phyloP scores from a whole-genome alignment of 64 coral and sea anemone species.

The Pachyseris speciosa region DNA sequence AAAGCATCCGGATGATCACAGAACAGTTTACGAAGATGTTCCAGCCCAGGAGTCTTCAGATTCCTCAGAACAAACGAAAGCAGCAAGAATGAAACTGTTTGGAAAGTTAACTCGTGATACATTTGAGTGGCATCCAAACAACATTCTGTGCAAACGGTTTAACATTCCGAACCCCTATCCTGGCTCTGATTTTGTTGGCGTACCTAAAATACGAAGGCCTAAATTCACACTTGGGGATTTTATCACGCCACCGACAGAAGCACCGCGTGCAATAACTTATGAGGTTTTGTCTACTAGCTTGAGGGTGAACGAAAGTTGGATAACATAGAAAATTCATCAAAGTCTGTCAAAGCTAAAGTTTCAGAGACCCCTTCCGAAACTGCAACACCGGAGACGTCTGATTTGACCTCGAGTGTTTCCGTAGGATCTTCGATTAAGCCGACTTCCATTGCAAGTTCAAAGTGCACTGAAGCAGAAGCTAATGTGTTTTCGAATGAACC shows the following conservation, averaged over 20 bases:
- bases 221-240: slow-evolving; percentile 83
- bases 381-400: background rate
- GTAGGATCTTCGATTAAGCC: background rate
- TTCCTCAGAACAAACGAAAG: slow-evolving; percentile 56
- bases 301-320: background rate
- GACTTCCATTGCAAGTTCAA: too few species aligned
- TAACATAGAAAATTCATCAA: background rate
- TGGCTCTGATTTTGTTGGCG: slow-evolving; percentile 61
- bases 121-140: slow-evolving; percentile 97
- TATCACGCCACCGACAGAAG: background rate
- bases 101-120: slow-evolving; percentile 89
- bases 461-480: too few species aligned
- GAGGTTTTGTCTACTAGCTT: background rate
- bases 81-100: slow-evolving; percentile 97
- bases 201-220: slow-evolving; percentile 57
- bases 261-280: slow-evolving; percentile 8
- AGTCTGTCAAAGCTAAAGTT: background rate
- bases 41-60: slow-evolving; percentile 26
- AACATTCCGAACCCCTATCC: slow-evolving; percentile 99
- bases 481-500: background rate
- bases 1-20: slow-evolving; percentile 81
- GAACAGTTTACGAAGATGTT: slow-evolving; percentile 48
- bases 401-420: background rate
- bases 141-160: slow-evolving; percentile 87
- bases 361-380: background rate